Percentiles rank a stretch among this genome's conserved stretches.
Conservation (phyloP, 2,888 invertebrate species). For the Monoplex corrugatus region DNA sequence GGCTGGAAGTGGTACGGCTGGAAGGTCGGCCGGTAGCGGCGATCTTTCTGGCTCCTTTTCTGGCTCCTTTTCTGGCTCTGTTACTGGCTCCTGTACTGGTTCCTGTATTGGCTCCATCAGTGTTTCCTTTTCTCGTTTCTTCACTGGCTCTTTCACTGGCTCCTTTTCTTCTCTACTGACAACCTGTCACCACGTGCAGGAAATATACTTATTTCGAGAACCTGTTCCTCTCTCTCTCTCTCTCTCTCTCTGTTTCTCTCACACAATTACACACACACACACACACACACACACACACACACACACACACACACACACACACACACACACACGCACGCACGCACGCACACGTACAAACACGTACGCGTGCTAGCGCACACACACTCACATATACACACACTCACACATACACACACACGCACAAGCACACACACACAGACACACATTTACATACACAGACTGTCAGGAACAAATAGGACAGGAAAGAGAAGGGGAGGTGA, state of each 20-base stretch:
- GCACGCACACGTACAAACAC: background rate
- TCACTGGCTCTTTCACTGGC: background rate
- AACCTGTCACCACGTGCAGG: too few species aligned
- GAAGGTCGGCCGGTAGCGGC: too few species aligned
- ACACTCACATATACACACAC: too few species aligned
- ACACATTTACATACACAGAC: too few species aligned
- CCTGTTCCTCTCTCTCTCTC: too few species aligned
- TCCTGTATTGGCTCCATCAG: background rate
- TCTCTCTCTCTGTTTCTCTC: too few species aligned
- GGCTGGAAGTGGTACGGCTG: too few species aligned
- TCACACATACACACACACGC: conserved; percentile 14
- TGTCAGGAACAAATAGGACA: too few species aligned
- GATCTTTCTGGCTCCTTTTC: too few species aligned
- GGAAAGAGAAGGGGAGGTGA: too few species aligned
- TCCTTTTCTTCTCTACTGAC: too few species aligned
- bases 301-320: background rate
- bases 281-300: background rate
- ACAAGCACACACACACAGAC: conserved; percentile 27
- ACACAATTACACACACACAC: background rate
- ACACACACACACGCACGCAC: background rate
- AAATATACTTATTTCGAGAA: too few species aligned
- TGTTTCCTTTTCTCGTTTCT: background rate
- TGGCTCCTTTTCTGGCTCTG: background rate
- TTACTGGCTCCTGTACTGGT: background rate
- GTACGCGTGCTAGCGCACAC: background rate